Conservation (phyloP, 2,113 vertebrate genomes). For the Eudyptes chrysolophus region DNA sequence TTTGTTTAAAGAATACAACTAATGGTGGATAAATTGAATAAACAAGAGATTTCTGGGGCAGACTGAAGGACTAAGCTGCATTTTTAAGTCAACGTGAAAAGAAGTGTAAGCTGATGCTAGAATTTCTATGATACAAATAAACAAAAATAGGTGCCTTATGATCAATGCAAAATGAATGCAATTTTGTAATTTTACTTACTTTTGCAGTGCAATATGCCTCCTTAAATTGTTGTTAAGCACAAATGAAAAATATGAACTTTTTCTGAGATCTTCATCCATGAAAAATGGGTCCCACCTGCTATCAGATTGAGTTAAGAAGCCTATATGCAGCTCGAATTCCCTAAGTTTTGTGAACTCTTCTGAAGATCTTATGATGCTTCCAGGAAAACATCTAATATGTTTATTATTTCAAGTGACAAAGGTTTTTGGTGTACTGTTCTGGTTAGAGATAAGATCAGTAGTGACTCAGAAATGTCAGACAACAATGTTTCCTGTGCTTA, state of each 20-base stretch:
- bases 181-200: not conserved
- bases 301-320: not conserved
- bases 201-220: not conserved
- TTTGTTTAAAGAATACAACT: not conserved
- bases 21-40: not conserved
- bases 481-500: not conserved
- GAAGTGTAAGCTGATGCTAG: not conserved
- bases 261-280: not conserved
- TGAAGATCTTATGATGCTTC: not conserved
- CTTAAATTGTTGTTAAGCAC: not conserved
- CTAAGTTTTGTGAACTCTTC: not conserved
- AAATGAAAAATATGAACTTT: not conserved
- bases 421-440: not conserved
- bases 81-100: not conserved
- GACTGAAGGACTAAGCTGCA: not conserved
- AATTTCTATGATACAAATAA: not conserved
- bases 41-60: not conserved
- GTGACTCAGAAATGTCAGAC: not conserved
- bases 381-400: not conserved
- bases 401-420: not conserved
- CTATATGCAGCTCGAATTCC: not conserved
- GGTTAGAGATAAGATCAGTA: not conserved
- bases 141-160: not conserved
- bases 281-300: not conserved
- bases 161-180: not conserved